These are phyloP conservation scores for Microcebus murinus DNA, from an alignment of 2,113 vertebrate genomes.

Conservation along the genomic window DNA sequence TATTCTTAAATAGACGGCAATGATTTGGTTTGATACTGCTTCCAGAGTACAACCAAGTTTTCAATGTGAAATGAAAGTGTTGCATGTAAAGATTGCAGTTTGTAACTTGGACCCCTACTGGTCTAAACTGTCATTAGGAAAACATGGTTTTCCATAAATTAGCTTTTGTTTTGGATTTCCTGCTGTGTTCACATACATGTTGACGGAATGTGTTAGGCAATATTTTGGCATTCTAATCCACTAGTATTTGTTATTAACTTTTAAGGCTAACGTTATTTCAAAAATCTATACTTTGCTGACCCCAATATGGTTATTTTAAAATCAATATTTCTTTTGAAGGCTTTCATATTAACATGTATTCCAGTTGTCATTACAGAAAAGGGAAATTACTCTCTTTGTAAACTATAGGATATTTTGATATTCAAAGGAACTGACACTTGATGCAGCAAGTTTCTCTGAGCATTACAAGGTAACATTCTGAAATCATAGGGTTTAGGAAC, in stretches of 20 bases:
- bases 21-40: slow-evolving; percentile 86
- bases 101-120: slow-evolving; percentile 88
- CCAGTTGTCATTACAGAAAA: not conserved
- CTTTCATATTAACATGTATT: slow-evolving; percentile 5
- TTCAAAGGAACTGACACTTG: not conserved
- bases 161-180: slow-evolving; percentile 88
- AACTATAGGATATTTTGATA: not conserved
- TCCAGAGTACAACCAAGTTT: slow-evolving; percentile 82
- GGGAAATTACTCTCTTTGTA: not conserved
- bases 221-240: slow-evolving; percentile 82
- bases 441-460: not conserved
- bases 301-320: slow-evolving; percentile 70
- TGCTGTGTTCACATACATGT: slow-evolving; percentile 86
- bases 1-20: slow-evolving; percentile 82
- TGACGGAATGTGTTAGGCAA: slow-evolving; percentile 83
- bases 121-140: slow-evolving; percentile 89
- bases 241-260: slow-evolving; percentile 80
- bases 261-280: slow-evolving; percentile 67
- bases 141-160: slow-evolving; percentile 93
- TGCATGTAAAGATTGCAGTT: slow-evolving; percentile 83
- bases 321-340: slow-evolving; percentile 58
- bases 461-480: not conserved
- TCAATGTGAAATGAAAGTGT: slow-evolving; percentile 85
- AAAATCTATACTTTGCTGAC: slow-evolving; percentile 67
- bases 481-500: not conserved